phyloP scores from a whole-genome alignment of 2,888 invertebrate species.

The Heterodera filipjevi region DNA sequence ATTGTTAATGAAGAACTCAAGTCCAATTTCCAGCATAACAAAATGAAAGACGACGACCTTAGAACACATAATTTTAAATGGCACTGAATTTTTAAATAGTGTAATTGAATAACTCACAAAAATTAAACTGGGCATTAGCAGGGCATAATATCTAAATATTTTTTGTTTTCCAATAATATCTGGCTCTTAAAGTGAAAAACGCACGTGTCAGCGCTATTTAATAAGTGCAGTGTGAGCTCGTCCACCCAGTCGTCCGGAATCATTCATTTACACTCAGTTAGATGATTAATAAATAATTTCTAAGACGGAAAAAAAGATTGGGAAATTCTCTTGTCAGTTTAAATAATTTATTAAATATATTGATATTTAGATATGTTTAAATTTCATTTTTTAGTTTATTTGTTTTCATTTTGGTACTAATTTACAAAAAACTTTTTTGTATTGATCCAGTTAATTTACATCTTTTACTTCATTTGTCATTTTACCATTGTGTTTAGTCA shows the following conservation, averaged over 20 bases:
- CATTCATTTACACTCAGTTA: conserved; percentile 21
- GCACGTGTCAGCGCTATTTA: conserved; percentile 35
- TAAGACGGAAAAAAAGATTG: no score
- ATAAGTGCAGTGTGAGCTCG: conserved; percentile 35
- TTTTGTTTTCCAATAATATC: neutral
- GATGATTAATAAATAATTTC: neutral
- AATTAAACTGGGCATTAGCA: conserved; percentile 39
- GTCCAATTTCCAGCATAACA: conserved; percentile 37
- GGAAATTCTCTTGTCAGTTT: no score
- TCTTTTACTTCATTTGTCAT: no score
- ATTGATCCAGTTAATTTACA: no score
- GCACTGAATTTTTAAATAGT: neutral
- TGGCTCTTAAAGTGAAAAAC: neutral
- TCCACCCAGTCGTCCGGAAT: conserved; percentile 40
- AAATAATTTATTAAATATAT: no score
- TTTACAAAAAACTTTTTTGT: no score
- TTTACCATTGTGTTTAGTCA: neutral
- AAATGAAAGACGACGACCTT: conserved; percentile 33
- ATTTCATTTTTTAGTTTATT: no score
- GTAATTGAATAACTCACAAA: conserved; percentile 15
- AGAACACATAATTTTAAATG: neutral
- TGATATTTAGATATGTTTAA: no score
- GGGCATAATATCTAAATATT: conserved; percentile 33
- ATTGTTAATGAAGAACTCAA: conserved; percentile 42
- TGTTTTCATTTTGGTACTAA: no score